Percentiles rank a stretch among this genome's conserved stretches.
phyloP scores from a whole-genome alignment of 2,888 invertebrate species.

The Athripsodes cinereus region DNA sequence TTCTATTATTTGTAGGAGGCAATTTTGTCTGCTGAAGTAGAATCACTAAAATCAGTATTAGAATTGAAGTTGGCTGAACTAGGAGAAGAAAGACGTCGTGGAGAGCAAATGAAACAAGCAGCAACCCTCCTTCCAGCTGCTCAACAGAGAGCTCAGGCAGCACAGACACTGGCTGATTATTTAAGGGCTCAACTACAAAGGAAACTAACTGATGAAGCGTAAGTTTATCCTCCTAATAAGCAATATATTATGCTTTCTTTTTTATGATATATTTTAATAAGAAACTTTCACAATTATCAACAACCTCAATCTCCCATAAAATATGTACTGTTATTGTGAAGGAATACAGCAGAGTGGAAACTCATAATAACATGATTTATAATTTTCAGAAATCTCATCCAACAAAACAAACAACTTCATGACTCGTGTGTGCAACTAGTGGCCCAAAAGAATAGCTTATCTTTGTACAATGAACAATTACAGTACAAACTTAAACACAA shows the following conservation, averaged over 20 bases:
- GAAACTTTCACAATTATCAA: too few species aligned
- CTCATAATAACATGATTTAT: neutral
- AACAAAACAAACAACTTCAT: slow-evolving; percentile 66
- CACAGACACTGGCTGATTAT: slow-evolving; percentile 83
- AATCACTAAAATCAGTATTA: slow-evolving; percentile 80
- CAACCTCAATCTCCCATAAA: too few species aligned
- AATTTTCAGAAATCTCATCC: slow-evolving; percentile 51
- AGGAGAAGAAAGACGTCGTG: slow-evolving; percentile 65
- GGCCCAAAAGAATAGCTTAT: slow-evolving; percentile 70
- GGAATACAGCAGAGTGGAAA: neutral
- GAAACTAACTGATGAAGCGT: slow-evolving; percentile 69
- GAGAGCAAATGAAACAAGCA: slow-evolving; percentile 63
- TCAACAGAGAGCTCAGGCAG: slow-evolving; percentile 66
- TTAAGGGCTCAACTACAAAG: slow-evolving; percentile 66
- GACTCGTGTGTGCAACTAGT: slow-evolving; percentile 70
- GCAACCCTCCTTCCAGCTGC: slow-evolving; percentile 67
- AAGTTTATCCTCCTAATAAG: slow-evolving; percentile 31
- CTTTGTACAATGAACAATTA: slow-evolving; percentile 82
- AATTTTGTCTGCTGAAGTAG: slow-evolving; percentile 64
- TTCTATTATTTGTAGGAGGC: slow-evolving; percentile 32
- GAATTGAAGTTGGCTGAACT: slow-evolving; percentile 85
- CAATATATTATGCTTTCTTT: too few species aligned
- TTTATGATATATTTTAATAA: too few species aligned
- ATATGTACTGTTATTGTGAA: too few species aligned
- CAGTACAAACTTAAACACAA: slow-evolving; percentile 82